A percentile compares a stretch with the other conserved stretches of the same genome.
These are phyloP conservation scores for Anthopleura xanthogrammica DNA, from an alignment of 92 coral and sea anemone species.

Conservation along the genomic window DNA sequence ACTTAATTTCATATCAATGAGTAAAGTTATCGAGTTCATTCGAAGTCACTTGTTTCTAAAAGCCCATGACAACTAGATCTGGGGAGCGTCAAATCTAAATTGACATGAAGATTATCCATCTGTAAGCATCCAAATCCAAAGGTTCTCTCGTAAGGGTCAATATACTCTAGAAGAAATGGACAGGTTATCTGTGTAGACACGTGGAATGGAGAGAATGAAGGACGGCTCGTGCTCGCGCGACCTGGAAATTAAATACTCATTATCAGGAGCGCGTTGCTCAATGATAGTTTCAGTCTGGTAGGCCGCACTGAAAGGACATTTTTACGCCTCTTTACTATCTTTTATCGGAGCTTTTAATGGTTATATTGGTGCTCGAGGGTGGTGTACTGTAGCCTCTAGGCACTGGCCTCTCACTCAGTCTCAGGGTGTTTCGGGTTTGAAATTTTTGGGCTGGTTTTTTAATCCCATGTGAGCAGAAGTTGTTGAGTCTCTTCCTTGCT, in stretches of 20 bases:
- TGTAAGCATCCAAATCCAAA: neutral
- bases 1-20: neutral
- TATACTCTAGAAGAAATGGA: neutral
- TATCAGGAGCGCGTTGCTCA: neutral
- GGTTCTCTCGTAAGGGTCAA: neutral
- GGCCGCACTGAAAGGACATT: neutral
- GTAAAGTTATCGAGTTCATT: neutral
- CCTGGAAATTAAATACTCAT: neutral
- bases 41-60: neutral
- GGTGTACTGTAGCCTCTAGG: no score
- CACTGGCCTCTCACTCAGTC: no score
- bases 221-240: neutral
- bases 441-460: no score
- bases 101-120: neutral
- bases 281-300: neutral
- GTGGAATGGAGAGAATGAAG: conserved; percentile 8
- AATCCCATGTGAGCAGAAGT: no score
- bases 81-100: neutral
- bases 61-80: neutral
- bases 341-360: no score
- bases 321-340: no score
- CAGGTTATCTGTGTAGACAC: conserved; percentile 4
- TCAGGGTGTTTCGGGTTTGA: no score
- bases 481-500: no score
- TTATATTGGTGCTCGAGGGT: no score